Evolutionary conservation across 1,140 invertebrate species (phyloP).

Genomic region (Proctacanthus coquilletti): DNA sequence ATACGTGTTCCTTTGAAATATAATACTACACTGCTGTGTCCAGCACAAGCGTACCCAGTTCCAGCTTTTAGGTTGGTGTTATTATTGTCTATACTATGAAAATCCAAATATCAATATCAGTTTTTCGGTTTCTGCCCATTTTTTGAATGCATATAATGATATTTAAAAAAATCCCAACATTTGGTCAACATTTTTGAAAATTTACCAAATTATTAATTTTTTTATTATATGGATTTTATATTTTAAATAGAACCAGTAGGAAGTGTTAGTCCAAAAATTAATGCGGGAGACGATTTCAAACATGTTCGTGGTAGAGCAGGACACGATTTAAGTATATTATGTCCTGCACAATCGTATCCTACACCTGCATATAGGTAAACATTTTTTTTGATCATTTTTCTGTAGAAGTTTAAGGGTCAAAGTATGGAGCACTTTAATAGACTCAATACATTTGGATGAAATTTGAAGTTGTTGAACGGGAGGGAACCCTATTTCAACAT

Average conservation of each 20-base stretch:
- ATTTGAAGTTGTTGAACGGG: no score
- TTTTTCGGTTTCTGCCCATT: no score
- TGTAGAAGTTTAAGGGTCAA: no score
- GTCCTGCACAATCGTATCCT: conserved; percentile 50
- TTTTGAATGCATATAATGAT: conserved; percentile 1
- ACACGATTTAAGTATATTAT: conserved; percentile 37
- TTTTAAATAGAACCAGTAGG: conserved; percentile 30
- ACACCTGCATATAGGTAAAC: conserved; percentile 42
- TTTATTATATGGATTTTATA: conserved; percentile 10
- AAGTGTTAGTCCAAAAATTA: conserved; percentile 33
- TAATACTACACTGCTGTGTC: conserved; percentile 37
- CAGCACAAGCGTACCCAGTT: conserved; percentile 43
- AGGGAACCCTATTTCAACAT: no score
- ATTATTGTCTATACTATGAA: no score
- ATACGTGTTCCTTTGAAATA: conserved; percentile 3
- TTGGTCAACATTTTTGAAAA: background rate
- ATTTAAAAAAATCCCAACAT: background rate
- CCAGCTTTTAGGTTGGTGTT: conserved; percentile 39
- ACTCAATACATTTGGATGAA: no score
- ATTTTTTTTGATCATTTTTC: no score
- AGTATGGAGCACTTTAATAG: no score
- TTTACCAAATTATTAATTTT: background rate
- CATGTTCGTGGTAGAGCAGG: conserved; percentile 19
- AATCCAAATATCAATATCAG: no score
- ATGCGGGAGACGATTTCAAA: conserved; percentile 19